Base-by-base conservation (phyloP, 2,888 invertebrate genomes). In the Rhyacophila evoluta region DNA sequence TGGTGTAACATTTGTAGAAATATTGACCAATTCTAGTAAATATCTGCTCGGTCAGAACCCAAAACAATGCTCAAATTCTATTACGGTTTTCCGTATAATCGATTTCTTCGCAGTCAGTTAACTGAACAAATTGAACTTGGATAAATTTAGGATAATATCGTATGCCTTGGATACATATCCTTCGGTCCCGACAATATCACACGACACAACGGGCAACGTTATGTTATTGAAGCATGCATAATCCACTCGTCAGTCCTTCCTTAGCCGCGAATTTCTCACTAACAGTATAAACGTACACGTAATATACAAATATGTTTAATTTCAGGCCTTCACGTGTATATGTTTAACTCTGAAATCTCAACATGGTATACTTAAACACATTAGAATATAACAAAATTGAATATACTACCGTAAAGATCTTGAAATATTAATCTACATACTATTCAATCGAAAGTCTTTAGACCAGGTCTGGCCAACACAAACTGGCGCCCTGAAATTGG, bases 221-320 rank as follows among this genome's bases (percentile, higher is more conserved):
- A 19, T 55, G 55, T 55, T 55, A 55, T 55, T 55, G 55, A 55
- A 19, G 55, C 55, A 55, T 55, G 55, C 55, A 55, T 55, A 55
- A 55, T 55, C 55, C 55, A 55, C 19, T 19, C 19, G 55, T 10
- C 19, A 19, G 10, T 55, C 55, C 55, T 55, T 55, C 55, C 55
- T 8, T 8, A 10, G 15, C 10, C 55, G 55, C 55, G 55, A 55
- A 2, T 55, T 55, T 55, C 55, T 55, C 25, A 10, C 19, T 10
- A 19, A 55, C 8, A n/a, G 10, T 15, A n/a, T n/a, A n/a, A 33
- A 39, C 12, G 12, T 15, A 4, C 39, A 38, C n/a, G 11, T n/a
- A 37, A 3, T n/a, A n/a, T n/a, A n/a, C n/a, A n/a, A n/a, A n/a
- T n/a, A n/a, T 25, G 55, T 25, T 55, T 19, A 25, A 19, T 25